These are phyloP conservation scores for Epinephelus fuscoguttatus DNA, from an alignment of 2,113 vertebrate genomes.

Conservation along the genomic window DNA sequence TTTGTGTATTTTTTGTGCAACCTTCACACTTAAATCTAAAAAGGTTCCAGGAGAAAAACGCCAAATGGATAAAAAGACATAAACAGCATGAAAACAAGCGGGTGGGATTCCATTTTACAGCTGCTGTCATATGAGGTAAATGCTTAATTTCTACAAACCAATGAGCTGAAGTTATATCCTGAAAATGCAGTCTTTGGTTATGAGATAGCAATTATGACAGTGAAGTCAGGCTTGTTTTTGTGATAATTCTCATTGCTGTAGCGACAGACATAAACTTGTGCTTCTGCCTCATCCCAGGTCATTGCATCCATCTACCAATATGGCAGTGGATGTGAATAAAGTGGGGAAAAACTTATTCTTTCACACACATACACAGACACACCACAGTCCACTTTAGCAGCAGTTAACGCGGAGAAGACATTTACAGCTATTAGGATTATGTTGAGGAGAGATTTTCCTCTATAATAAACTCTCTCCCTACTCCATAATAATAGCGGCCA, in stretches of 20 bases:
- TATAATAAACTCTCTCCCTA: constrained; percentile 65
- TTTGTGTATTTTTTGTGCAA: background rate
- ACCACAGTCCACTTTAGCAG: constrained; percentile 27
- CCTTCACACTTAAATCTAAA: background rate
- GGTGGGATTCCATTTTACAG: background rate
- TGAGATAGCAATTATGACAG: background rate
- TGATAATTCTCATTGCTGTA: background rate
- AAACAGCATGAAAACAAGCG: background rate
- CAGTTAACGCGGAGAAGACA: constrained; percentile 49
- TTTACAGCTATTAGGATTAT: constrained; percentile 54
- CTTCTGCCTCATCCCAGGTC: constrained; percentile 3
- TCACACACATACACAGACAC: background rate
- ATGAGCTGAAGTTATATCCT: background rate
- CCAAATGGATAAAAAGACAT: background rate
- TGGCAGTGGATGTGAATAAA: constrained; percentile 13
- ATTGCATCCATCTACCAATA: background rate
- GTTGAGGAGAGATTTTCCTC: constrained; percentile 54
- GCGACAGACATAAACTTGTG: background rate
- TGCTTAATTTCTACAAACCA: background rate
- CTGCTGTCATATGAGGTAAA: background rate
- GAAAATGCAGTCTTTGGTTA: background rate
- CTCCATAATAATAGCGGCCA: constrained; percentile 61
- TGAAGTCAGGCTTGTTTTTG: background rate
- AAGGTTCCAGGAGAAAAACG: background rate
- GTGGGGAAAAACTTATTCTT: background rate